These are phyloP conservation scores for Hypselothyrea guttata DNA, from an alignment of 2,888 invertebrate species.

Conservation along the genomic window DNA sequence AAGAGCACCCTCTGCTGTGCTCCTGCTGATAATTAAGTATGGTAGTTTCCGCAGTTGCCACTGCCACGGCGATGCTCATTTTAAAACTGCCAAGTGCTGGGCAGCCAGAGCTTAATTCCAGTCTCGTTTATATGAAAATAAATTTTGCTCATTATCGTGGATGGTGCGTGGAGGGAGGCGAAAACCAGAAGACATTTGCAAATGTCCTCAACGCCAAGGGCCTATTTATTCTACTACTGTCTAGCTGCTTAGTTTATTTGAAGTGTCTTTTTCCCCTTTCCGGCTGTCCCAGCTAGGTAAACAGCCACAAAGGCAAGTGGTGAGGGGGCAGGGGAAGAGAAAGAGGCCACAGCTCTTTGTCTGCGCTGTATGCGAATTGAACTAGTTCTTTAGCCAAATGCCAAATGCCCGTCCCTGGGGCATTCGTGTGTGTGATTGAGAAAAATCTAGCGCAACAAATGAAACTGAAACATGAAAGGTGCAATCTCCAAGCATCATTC, in stretches of 20 bases:
- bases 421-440: conserved; percentile 62
- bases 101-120: conserved; percentile 51
- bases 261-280: conserved; percentile 24
- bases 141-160: conserved; percentile 74
- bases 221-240: conserved; percentile 56
- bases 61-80: conserved; percentile 55
- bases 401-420: conserved; percentile 33
- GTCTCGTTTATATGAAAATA: conserved; percentile 71
- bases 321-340: neutral
- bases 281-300: conserved; percentile 32
- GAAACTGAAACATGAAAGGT: conserved; percentile 56
- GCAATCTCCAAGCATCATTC: conserved; percentile 25
- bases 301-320: conserved; percentile 22
- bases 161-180: conserved; percentile 16
- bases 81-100: conserved; percentile 62
- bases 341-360: no score
- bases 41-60: conserved; percentile 22
- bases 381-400: conserved; percentile 58
- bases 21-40: conserved; percentile 50
- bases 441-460: conserved; percentile 80
- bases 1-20: no score
- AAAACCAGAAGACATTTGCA: conserved; percentile 73
- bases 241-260: conserved; percentile 63
- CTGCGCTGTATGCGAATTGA: conserved; percentile 44
- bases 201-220: conserved; percentile 54